phyloP scores from a whole-genome alignment of 2,888 invertebrate genomes.

The Leptinotarsa peninsularis region DNA sequence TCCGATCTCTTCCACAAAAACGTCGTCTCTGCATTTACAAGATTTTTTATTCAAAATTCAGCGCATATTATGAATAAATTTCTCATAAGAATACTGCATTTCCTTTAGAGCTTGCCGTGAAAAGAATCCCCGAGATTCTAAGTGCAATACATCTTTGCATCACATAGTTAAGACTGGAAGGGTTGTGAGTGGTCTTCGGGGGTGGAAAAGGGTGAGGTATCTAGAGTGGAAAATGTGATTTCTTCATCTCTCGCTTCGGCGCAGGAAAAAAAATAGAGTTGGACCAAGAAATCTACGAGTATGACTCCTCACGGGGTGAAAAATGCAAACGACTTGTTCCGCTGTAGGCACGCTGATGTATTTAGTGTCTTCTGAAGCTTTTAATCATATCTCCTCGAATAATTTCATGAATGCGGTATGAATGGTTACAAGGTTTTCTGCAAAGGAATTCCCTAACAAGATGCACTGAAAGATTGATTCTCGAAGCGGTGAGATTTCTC shows the following conservation, averaged over 20 bases:
- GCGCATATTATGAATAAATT: constrained; percentile 51
- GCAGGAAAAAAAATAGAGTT: constrained; percentile 51
- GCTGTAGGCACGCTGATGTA: constrained; percentile 54
- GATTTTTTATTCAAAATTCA: constrained; percentile 48
- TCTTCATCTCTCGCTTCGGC: constrained; percentile 63
- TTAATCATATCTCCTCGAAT: constrained; percentile 61
- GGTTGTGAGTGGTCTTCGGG: constrained; percentile 66
- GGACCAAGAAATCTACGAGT: constrained; percentile 9
- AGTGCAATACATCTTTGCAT: constrained; percentile 61
- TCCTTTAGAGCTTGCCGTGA: constrained; percentile 44
- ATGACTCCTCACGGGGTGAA: background rate
- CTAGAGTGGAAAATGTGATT: constrained; percentile 67
- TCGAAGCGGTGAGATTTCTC: constrained; percentile 22
- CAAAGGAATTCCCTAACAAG: constrained; percentile 50
- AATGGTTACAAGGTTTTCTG: constrained; percentile 55
- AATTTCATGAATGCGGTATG: constrained; percentile 55
- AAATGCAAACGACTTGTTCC: constrained; percentile 46
- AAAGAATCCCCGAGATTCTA: constrained; percentile 44
- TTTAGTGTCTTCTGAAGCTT: constrained; percentile 61
- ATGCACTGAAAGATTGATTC: constrained; percentile 52
- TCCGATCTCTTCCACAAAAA: constrained; percentile 31
- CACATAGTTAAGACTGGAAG: constrained; percentile 64
- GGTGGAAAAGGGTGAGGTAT: constrained; percentile 54
- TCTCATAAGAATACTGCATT: constrained; percentile 48
- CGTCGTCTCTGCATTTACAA: constrained; percentile 39